These are phyloP conservation scores for Sander vitreus DNA, from an alignment of 2,113 vertebrate genomes.

Conservation along the genomic window DNA sequence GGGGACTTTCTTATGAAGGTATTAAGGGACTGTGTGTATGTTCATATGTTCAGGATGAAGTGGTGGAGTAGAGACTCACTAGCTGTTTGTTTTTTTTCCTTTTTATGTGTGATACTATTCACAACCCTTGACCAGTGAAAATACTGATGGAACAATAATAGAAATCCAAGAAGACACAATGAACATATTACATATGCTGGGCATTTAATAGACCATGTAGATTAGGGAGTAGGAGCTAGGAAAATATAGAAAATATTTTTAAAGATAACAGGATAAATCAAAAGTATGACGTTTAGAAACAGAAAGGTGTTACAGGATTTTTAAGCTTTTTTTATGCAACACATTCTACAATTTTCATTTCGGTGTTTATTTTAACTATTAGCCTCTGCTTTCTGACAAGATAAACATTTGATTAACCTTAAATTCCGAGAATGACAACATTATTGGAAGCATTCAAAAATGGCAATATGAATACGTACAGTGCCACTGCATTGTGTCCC, in stretches of 20 bases:
- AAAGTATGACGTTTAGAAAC: background rate
- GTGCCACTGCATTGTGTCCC: background rate
- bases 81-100: background rate
- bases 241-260: constrained; percentile 4
- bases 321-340: background rate
- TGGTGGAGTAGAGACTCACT: background rate
- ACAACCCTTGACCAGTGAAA: constrained; percentile 14
- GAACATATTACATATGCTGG: background rate
- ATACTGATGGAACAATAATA: constrained; percentile 25
- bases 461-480: background rate
- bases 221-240: background rate
- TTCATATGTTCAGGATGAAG: constrained; percentile 13
- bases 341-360: background rate
- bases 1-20: constrained; percentile 26
- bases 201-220: background rate
- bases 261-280: background rate
- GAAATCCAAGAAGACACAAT: constrained; percentile 19
- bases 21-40: background rate
- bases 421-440: background rate
- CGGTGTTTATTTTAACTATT: background rate
- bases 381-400: background rate
- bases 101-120: constrained; percentile 20
- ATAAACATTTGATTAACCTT: background rate
- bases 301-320: background rate
- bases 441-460: background rate